Base-by-base conservation (phyloP, 2,888 invertebrate species). In the Drosophila setosimentum region DNA sequence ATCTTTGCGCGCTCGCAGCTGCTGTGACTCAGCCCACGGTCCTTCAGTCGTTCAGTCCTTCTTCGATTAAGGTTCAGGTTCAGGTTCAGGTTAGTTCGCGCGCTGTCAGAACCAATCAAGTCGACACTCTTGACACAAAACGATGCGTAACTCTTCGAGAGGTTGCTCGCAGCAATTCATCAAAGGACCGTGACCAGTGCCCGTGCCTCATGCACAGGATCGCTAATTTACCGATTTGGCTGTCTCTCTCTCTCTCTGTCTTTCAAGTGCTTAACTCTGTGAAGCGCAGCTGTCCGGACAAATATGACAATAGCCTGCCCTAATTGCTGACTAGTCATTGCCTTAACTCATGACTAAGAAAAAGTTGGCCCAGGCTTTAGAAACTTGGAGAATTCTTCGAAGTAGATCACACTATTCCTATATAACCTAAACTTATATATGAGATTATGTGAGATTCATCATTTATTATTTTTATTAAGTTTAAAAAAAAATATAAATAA, bases 81-180 rank as follows among this genome's bases (percentile, higher is more conserved):
- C 59, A 63, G 51, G 27, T 73, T 73, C 67, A 54, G 60, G 53
- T 68, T 62, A 67, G 82, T 89, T 86, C 89, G 83, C 84, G 89
- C 89, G 89, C 90, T 90, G 90, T 90, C 90, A 91, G 81, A 90
- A 86, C 79, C 88, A 87, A 91, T 91, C 91, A 87, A 89, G 82
- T 82, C 90, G 83, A 83, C 87, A 83, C 87, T 83, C 85, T 80
- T 88, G 82, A 86, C 85, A 83, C 87, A 85, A 85, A 88, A 82
- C 85, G 87, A 85, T 85, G 85, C 88, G 85, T 85, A 85, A 88
- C 88, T 85, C 85, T 86, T 85, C 83, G 85, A 85, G 88, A 88
- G 88, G 78, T 76, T 79, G 61, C 58, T 57, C 50, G 51, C 48
- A 68, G 71, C 61, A 79, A 85, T 77, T 77, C 79, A 80, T 86